Evolutionary conservation across 1,140 invertebrate genomes (phyloP), one percentile per base, ranked within the genome.

Genomic region (Plutomurus gul): DNA sequence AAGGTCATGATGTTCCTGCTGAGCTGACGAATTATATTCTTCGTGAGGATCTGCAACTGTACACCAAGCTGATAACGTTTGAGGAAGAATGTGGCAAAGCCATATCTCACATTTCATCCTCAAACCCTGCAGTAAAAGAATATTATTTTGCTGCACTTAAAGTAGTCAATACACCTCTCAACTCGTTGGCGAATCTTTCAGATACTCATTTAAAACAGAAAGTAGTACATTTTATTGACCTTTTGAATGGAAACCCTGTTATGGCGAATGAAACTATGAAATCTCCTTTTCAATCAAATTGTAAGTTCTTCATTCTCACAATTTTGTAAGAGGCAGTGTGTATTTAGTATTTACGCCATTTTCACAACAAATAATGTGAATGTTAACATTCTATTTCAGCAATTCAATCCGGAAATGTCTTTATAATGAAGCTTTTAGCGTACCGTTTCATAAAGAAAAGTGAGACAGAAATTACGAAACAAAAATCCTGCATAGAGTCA

Each of bases 381-480:
- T 18, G 7, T 65, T 13, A 33, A n/a, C 7, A 51, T 82, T 5
- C 43, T 30, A 40, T 76, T 43, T 5, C 51, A 83, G 79, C 20
- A 20, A 20, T 49, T 27, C 76, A 4, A n/a, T 74, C 76, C 13
- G 82, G 82, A 18, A 49, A 81, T 27, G 8, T 80, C 1, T 83
- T 83, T 36, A 76, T 81, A 4, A 51, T 70, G 27, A 82, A 80
- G 11, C 22, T 81, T 1, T 51, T 83, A 10, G 82, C 82, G 0
- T 81, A 47, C 43, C 78, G 81, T 1, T 83, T 82, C 33, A 79
- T 83, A 7, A 83, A 83, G 56, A 83, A 83, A 39, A 39, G 80
- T n/a, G 82, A 83, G 65, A 60, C 78, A 6, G 82, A 83, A 60
- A 75, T 81, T 7, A 75, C 76, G 6, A 75, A 78, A 70, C 78